Evolutionary conservation across 2,888 invertebrate species (phyloP).

Genomic region (Erpobdella octoculata): DNA sequence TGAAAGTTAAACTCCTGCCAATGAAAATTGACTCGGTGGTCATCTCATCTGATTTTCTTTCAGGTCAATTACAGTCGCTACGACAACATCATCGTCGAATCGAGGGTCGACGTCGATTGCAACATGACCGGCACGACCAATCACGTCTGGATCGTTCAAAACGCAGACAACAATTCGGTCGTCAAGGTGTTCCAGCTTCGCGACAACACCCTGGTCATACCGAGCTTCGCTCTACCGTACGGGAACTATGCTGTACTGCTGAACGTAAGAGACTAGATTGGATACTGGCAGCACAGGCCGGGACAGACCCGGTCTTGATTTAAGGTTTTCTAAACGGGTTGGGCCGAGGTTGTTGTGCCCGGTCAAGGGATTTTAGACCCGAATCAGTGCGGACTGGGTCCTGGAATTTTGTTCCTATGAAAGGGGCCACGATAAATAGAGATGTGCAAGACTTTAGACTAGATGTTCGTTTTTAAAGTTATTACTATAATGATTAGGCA

Average conservation of each 20-base stretch:
- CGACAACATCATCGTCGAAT: background rate
- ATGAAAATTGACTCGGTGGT: background rate
- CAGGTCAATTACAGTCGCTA: background rate
- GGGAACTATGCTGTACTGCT: constrained; percentile 12
- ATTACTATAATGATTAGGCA: no score
- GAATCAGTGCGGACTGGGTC: no score
- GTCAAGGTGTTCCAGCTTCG: background rate
- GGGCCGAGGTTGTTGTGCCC: no score
- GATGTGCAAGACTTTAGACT: no score
- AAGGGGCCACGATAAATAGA: no score
- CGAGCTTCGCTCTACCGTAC: background rate
- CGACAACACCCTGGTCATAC: background rate
- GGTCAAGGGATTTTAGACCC: no score
- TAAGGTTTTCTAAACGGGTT: no score
- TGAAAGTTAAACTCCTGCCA: no score
- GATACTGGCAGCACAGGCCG: no score
- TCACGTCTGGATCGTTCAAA: constrained; percentile 4
- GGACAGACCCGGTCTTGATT: no score
- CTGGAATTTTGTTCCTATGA: no score
- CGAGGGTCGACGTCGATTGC: background rate
- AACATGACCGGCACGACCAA: background rate
- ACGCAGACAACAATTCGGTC: background rate
- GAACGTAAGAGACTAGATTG: constrained; percentile 7
- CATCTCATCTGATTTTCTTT: background rate
- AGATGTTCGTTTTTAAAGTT: no score